phyloP scores from a whole-genome alignment of 2,113 vertebrate species.

The Rhinolophus ferrumequinum region DNA sequence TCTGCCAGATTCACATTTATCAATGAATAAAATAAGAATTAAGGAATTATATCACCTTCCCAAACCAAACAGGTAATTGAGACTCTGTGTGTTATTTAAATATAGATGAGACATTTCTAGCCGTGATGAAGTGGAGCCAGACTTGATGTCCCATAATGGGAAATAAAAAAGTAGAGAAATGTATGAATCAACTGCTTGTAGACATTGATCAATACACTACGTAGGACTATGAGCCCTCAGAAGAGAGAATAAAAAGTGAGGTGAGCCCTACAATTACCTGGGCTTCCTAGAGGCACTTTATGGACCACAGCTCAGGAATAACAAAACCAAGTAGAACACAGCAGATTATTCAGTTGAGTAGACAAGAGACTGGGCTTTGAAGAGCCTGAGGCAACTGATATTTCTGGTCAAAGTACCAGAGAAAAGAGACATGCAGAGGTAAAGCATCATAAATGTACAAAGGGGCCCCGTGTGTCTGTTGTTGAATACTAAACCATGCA shows the following conservation, averaged over 20 bases:
- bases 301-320: not conserved
- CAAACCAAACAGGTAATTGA: not conserved
- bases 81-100: not conserved
- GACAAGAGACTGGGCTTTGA: not conserved
- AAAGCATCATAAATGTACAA: not conserved
- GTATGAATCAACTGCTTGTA: not conserved
- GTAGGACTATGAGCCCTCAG: not conserved
- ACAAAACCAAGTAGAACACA: not conserved
- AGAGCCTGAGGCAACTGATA: not conserved
- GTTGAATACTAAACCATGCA: not conserved
- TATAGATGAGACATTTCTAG: not conserved
- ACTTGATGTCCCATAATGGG: not conserved
- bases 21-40: not conserved
- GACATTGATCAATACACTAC: not conserved
- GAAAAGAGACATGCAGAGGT: not conserved
- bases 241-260: not conserved
- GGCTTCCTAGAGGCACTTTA: not conserved
- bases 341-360: not conserved
- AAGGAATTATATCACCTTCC: not conserved
- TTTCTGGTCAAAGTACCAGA: not conserved
- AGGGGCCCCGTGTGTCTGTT: not conserved
- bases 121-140: not conserved
- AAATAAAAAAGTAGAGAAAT: not conserved
- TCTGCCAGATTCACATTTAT: not conserved
- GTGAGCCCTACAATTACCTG: not conserved